Conservation (phyloP, 2,113 vertebrate genomes). For the Theristicus caerulescens region DNA sequence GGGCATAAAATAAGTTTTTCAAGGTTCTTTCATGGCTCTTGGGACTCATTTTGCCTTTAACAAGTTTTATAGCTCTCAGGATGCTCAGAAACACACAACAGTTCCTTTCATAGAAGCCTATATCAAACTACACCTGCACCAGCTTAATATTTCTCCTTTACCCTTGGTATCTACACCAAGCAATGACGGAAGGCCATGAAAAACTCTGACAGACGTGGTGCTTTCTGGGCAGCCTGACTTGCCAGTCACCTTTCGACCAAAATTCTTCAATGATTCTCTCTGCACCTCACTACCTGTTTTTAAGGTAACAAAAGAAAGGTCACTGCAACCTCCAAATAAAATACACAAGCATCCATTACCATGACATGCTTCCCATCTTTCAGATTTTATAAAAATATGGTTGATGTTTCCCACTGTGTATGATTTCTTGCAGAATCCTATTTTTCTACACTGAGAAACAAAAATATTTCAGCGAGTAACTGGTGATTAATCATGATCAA, state of each 20-base stretch:
- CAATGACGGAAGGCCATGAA: background rate
- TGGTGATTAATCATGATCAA: constrained; percentile 64
- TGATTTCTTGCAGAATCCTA: background rate
- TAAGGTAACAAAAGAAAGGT: constrained; percentile 3
- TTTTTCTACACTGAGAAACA: constrained; percentile 47
- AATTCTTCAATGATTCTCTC: background rate
- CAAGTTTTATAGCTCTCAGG: background rate
- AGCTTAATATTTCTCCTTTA: background rate
- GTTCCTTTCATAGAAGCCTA: background rate
- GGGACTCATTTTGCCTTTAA: background rate
- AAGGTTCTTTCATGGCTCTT: background rate
- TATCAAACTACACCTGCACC: background rate
- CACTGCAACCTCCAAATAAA: constrained; percentile 5
- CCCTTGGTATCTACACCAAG: background rate
- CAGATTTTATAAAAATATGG: background rate
- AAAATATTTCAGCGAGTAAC: constrained; percentile 28
- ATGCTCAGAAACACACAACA: background rate
- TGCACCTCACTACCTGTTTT: background rate
- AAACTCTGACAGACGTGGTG: background rate
- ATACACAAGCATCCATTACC: background rate
- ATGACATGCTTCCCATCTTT: background rate
- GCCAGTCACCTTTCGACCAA: background rate
- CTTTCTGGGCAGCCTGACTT: background rate
- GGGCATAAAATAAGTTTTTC: background rate
- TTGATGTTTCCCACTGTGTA: background rate